Percentiles rank a stretch among this genome's conserved stretches.
These are phyloP conservation scores for Meiosimyza decipiens DNA, from an alignment of 2,888 invertebrate species.

Conservation along the genomic window DNA sequence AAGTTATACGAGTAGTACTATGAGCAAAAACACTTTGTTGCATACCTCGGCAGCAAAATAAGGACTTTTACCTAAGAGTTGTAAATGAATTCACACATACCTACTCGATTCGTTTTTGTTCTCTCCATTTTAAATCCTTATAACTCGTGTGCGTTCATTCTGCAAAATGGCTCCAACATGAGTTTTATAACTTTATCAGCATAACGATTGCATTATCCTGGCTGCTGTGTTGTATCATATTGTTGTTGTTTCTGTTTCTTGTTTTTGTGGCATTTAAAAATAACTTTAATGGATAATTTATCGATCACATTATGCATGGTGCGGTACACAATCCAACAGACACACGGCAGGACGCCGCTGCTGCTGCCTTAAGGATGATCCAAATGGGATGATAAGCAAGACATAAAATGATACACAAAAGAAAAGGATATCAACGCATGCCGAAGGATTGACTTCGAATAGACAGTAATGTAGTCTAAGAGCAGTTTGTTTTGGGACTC, in stretches of 20 bases:
- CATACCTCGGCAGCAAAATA: constrained; percentile 16
- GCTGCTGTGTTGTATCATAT: constrained; percentile 19
- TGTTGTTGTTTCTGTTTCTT: constrained; percentile 37
- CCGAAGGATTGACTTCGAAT: constrained; percentile 38
- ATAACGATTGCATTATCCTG: constrained; percentile 62
- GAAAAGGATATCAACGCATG: constrained; percentile 35
- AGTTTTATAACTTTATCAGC: constrained; percentile 63
- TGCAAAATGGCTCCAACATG: constrained; percentile 46
- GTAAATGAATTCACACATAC: constrained; percentile 32
- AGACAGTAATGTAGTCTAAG: constrained; percentile 56
- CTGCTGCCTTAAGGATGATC: constrained; percentile 39
- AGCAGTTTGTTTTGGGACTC: constrained; percentile 10
- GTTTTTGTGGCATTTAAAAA: constrained; percentile 58
- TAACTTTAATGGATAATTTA: constrained; percentile 65
- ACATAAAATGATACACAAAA: constrained; percentile 26
- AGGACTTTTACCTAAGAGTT: neutral
- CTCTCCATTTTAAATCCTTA: too few species aligned
- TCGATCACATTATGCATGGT: constrained; percentile 57
- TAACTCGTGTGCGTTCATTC: too few species aligned
- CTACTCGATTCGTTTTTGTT: too few species aligned
- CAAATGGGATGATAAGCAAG: constrained; percentile 40
- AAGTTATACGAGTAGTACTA: too few species aligned
- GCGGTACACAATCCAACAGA: constrained; percentile 11
- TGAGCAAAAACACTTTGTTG: constrained; percentile 12
- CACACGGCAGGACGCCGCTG: neutral